Conservation (phyloP, 2,113 vertebrate genomes). For the Hyla sarda region DNA sequence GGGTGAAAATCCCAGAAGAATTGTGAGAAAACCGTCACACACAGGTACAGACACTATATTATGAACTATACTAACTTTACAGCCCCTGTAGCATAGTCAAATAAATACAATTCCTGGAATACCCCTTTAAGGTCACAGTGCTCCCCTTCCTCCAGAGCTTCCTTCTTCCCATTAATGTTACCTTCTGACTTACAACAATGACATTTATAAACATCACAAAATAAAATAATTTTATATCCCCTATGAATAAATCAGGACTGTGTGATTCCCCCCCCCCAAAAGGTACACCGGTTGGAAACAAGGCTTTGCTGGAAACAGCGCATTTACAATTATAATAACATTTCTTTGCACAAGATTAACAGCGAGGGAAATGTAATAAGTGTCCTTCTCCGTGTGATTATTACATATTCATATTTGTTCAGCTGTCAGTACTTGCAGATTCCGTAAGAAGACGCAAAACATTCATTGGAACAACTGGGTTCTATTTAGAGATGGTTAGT, state of each 20-base stretch:
- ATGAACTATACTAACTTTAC: no score
- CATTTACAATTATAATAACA: conserved; percentile 17
- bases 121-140: no score
- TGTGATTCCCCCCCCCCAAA: not conserved
- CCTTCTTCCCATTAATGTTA: not conserved
- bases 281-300: not conserved
- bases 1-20: no score
- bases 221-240: not conserved
- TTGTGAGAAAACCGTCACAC: no score
- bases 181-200: not conserved
- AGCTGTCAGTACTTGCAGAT: not conserved
- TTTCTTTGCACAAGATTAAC: conserved; percentile 19
- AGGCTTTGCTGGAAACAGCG: not conserved
- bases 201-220: conserved; percentile 3
- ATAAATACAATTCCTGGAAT: no score
- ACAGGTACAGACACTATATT: no score
- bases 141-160: no score
- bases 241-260: not conserved
- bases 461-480: not conserved
- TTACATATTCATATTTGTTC: conserved; percentile 24
- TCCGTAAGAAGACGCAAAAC: not conserved
- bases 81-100: no score
- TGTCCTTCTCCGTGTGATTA: conserved; percentile 15
- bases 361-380: not conserved
- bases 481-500: not conserved